Evolutionary conservation across 2,888 invertebrate species (phyloP).

Genomic region (Phlogophora meticulosa): DNA sequence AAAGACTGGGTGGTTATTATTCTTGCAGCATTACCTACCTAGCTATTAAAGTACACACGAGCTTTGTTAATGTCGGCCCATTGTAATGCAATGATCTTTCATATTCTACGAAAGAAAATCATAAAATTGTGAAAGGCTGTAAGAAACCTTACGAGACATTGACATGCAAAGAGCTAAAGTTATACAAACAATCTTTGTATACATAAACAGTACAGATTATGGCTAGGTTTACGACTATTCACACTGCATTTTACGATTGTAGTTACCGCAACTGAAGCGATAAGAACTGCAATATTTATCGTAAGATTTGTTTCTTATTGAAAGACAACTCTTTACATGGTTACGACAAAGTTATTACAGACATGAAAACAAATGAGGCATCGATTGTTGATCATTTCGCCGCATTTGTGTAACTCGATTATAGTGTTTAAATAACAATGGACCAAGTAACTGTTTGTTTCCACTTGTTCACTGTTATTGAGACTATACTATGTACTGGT

Average conservation of each 20-base stretch:
- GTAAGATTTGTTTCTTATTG: constrained; percentile 12
- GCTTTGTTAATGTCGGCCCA: not conserved
- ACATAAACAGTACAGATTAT: constrained; percentile 37
- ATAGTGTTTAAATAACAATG: constrained; percentile 50
- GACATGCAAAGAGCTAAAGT: constrained; percentile 22
- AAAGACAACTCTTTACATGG: constrained; percentile 5
- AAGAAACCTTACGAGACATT: constrained; percentile 36
- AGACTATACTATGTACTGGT: constrained; percentile 21
- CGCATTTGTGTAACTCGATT: constrained; percentile 20
- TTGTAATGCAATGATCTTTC: not conserved
- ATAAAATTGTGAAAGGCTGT: constrained; percentile 2
- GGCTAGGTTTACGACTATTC: constrained; percentile 53
- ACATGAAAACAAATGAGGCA: constrained; percentile 4
- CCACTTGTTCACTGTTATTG: constrained; percentile 17
- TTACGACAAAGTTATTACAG: not conserved
- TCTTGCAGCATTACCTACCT: not conserved
- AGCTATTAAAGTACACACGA: not conserved
- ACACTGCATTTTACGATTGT: constrained; percentile 53
- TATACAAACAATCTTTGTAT: constrained; percentile 43
- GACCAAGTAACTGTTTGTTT: constrained; percentile 15
- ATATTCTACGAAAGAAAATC: not conserved
- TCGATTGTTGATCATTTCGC: constrained; percentile 20
- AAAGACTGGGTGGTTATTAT: constrained; percentile 1
- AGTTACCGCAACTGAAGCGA: constrained; percentile 46
- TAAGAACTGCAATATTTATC: constrained; percentile 39